Conservation (phyloP, 1,140 invertebrate species). For the Metaphire vulgaris region DNA sequence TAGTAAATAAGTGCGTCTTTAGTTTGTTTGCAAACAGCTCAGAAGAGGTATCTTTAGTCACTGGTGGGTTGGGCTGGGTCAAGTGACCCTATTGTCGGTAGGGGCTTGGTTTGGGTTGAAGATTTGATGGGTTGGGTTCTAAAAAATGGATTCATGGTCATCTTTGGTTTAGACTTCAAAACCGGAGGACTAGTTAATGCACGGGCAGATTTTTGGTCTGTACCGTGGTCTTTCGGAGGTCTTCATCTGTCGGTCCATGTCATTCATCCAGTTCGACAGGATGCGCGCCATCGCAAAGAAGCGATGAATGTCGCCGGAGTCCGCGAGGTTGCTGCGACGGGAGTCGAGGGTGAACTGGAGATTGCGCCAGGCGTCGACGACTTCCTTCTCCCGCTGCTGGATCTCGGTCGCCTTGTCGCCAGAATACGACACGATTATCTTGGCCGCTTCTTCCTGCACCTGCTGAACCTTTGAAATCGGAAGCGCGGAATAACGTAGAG, state of each 20-base stretch:
- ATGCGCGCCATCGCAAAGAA: constrained; percentile 94
- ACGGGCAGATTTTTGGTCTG: no score
- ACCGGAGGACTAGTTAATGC: no score
- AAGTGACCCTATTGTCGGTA: no score
- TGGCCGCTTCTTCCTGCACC: constrained; percentile 79
- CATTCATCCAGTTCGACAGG: constrained; percentile 94
- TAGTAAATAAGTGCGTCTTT: no score
- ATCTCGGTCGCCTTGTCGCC: constrained; percentile 92
- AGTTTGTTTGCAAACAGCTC: no score
- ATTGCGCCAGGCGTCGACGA: constrained; percentile 83
- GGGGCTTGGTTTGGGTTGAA: no score
- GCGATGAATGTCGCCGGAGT: constrained; percentile 84
- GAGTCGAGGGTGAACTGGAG: constrained; percentile 60
- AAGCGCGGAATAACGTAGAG: no score
- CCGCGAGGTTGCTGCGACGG: constrained; percentile 62
- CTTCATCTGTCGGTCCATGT: constrained; percentile 89
- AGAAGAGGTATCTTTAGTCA: no score
- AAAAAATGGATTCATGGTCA: no score
- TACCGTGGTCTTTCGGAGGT: constrained; percentile 88
- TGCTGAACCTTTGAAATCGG: constrained; percentile 77
- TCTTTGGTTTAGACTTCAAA: no score
- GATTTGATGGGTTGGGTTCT: no score
- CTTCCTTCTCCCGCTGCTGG: constrained; percentile 82
- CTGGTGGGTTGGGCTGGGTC: no score
- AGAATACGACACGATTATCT: constrained; percentile 83